A percentile compares a stretch with the other conserved stretches of the same genome.
phyloP scores from a whole-genome alignment of 2,113 vertebrate genomes.

The Syngnathus typhle region DNA sequence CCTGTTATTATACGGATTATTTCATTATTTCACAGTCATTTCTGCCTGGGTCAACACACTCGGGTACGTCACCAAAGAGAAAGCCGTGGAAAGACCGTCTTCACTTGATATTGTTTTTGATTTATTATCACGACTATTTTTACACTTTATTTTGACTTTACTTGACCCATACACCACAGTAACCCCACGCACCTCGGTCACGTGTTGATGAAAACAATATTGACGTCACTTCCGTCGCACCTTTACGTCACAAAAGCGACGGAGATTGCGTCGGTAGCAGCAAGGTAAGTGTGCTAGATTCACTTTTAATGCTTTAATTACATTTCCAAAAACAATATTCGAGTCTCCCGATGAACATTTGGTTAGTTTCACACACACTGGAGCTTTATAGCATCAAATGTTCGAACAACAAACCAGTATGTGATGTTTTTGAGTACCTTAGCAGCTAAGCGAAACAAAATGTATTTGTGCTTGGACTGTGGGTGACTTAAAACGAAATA shows the following conservation, averaged over 20 bases:
- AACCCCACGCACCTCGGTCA: neutral
- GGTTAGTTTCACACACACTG: neutral
- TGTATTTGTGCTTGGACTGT: too few relatives aligned
- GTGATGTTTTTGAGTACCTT: constrained; percentile 4
- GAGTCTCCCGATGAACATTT: neutral
- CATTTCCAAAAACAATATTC: neutral
- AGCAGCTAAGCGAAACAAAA: constrained; percentile 10
- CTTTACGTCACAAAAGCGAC: neutral
- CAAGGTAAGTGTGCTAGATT: constrained; percentile 20
- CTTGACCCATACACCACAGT: neutral
- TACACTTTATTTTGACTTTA: neutral
- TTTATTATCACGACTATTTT: neutral
- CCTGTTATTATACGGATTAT: neutral
- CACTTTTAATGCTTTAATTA: neutral
- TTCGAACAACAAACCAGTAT: too few relatives aligned
- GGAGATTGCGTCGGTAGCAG: neutral
- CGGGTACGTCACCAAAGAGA: too few relatives aligned
- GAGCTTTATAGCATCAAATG: neutral
- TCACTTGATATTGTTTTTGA: neutral
- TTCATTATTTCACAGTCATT: too few relatives aligned
- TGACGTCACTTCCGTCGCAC: constrained; percentile 6
- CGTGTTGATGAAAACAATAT: constrained; percentile 12
- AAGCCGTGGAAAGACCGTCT: neutral
- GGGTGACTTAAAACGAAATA: neutral
- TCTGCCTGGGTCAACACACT: too few relatives aligned